Percentiles rank a stretch among this genome's conserved stretches.
Evolutionary conservation across 2,113 vertebrate species (phyloP).

Genomic region (Pogonocichla stellata): DNA sequence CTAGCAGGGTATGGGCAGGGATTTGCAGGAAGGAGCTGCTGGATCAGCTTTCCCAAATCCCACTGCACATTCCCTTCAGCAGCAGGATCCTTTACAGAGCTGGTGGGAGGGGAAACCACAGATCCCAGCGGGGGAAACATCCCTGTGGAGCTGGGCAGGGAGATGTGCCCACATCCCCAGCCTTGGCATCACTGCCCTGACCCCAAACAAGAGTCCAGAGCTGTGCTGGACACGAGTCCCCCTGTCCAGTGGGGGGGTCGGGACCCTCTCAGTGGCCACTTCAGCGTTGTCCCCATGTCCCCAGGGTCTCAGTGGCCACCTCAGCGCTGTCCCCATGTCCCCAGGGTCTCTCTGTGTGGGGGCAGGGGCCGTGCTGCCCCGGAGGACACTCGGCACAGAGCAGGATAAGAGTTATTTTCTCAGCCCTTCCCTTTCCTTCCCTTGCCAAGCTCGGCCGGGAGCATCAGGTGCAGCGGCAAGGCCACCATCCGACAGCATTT

Average conservation of each 20-base stretch:
- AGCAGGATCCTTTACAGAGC: background rate
- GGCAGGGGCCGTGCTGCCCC: background rate
- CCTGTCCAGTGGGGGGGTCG: fast-evolving
- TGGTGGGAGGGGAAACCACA: background rate
- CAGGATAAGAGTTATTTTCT: slow-evolving; percentile 61
- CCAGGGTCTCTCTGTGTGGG: background rate
- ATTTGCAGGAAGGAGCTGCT: background rate
- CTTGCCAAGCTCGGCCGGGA: background rate
- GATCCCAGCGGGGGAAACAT: background rate
- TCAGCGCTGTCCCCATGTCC: background rate
- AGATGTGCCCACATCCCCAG: background rate
- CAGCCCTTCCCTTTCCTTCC: slow-evolving; percentile 66
- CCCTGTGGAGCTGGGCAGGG: fast-evolving
- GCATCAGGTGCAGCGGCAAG: slow-evolving; percentile 62
- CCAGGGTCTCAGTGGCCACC: background rate
- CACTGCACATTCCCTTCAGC: background rate
- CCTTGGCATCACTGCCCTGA: background rate
- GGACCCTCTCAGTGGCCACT: background rate
- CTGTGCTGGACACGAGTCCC: background rate
- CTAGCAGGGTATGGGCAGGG: background rate
- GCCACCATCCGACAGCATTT: background rate
- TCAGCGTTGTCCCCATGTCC: background rate
- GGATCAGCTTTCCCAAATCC: background rate
- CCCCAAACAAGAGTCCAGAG: background rate
- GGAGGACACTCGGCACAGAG: background rate